Evolutionary conservation across 2,113 vertebrate genomes (phyloP).

Genomic region (Anser cygnoides): DNA sequence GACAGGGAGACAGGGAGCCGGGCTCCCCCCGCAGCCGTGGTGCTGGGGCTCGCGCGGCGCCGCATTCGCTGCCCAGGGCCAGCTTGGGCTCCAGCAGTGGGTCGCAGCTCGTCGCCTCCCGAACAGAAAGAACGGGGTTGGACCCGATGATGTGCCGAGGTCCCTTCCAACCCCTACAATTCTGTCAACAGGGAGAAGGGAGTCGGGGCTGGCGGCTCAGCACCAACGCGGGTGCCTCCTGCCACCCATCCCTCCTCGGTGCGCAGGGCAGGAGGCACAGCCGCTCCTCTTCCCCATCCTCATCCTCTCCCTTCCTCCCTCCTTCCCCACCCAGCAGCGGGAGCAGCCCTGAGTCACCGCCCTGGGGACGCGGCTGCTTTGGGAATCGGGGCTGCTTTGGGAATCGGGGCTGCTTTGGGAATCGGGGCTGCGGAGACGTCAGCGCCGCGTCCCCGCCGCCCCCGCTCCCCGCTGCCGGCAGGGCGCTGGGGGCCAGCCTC

Average conservation of each 20-base stretch:
- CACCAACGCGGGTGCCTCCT: background rate
- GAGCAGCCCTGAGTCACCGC: background rate
- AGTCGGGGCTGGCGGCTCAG: background rate
- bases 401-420: background rate
- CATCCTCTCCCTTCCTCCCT: background rate
- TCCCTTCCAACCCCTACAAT: too few species aligned
- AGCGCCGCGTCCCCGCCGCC: background rate
- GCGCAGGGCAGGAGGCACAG: fast-evolving
- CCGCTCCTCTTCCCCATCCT: background rate
- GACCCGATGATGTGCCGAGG: too few species aligned
- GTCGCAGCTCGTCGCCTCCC: background rate
- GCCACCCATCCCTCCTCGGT: background rate
- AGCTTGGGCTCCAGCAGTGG: background rate
- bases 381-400: background rate
- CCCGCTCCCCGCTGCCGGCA: background rate
- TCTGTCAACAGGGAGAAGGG: background rate
- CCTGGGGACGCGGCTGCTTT: background rate
- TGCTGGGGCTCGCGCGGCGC: fast-evolving
- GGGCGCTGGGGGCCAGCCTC: background rate
- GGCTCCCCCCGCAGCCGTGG: background rate
- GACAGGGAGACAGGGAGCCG: background rate
- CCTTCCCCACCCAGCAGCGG: background rate
- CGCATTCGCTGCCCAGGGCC: fast-evolving
- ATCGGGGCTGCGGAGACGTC: background rate
- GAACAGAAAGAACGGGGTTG: background rate